These are phyloP conservation scores for Monochamus saltuarius DNA, from an alignment of 1,140 invertebrate genomes.

Conservation along the genomic window DNA sequence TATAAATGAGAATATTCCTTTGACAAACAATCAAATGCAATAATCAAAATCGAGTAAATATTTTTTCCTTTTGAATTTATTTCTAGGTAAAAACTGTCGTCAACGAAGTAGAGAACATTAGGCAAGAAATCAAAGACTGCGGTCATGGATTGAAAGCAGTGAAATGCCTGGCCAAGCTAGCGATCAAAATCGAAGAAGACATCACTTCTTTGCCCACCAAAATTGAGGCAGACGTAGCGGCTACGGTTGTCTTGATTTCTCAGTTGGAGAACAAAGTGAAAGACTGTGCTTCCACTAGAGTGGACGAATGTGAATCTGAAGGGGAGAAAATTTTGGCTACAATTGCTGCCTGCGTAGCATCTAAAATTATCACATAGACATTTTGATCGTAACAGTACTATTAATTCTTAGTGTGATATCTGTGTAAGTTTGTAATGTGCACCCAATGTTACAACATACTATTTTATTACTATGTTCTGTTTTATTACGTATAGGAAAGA, in stretches of 20 bases:
- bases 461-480: too few species aligned
- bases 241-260: neutral
- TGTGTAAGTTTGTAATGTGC: too few species aligned
- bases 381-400: too few species aligned
- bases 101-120: slow-evolving; percentile 13
- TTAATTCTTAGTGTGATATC: too few species aligned
- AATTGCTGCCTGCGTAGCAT: neutral
- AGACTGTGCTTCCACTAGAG: slow-evolving; percentile 11
- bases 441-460: too few species aligned
- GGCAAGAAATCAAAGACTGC: slow-evolving; percentile 18
- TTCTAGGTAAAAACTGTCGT: slow-evolving; percentile 3
- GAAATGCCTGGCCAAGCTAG: slow-evolving; percentile 15
- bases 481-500: too few species aligned
- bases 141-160: slow-evolving; percentile 7
- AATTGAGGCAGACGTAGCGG: slow-evolving; percentile 6
- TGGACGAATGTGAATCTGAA: neutral
- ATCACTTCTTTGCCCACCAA: slow-evolving; percentile 7
- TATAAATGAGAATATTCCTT: too few species aligned
- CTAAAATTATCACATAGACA: neutral
- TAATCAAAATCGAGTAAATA: too few species aligned
- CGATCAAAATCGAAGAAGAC: slow-evolving; percentile 7
- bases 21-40: too few species aligned
- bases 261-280: slow-evolving; percentile 9
- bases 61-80: too few species aligned
- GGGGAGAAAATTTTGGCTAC: neutral